These are phyloP conservation scores for Pachycephus smyrnensis DNA, from an alignment of 2,888 invertebrate species.

Conservation along the genomic window DNA sequence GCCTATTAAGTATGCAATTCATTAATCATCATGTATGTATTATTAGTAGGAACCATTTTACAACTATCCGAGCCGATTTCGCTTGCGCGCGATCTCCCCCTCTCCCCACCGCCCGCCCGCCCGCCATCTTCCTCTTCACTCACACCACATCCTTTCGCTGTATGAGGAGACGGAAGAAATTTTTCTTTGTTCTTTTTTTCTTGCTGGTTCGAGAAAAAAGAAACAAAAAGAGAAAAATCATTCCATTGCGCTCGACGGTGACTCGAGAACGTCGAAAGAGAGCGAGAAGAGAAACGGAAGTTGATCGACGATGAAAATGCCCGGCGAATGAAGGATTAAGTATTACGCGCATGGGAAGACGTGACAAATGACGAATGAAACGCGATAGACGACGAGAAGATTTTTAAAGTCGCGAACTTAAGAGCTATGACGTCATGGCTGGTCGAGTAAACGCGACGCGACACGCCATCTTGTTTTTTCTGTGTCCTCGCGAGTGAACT, in stretches of 20 bases:
- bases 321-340: not conserved
- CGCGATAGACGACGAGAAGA: not conserved
- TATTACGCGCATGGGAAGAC: not conserved
- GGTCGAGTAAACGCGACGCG: not conserved
- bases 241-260: not conserved
- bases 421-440: slow-evolving; percentile 17
- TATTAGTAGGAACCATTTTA: slow-evolving; percentile 62
- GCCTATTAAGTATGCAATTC: slow-evolving; percentile 6
- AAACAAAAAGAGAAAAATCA: not conserved
- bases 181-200: not conserved
- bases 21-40: slow-evolving; percentile 26
- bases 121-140: not conserved
- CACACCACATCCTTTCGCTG: no score
- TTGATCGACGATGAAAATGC: not conserved
- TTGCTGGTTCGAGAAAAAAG: not conserved
- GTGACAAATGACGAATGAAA: not conserved
- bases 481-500: not conserved
- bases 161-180: not conserved
- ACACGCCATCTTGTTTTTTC: not conserved
- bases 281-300: not conserved
- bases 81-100: not conserved
- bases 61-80: slow-evolving; percentile 42
- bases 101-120: no score
- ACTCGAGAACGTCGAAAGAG: slow-evolving; percentile 1
- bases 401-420: not conserved